Evolutionary conservation across 2,888 invertebrate species (phyloP), one percentile per base, ranked within the genome.

Genomic region (Caenorhabditis plicata): DNA sequence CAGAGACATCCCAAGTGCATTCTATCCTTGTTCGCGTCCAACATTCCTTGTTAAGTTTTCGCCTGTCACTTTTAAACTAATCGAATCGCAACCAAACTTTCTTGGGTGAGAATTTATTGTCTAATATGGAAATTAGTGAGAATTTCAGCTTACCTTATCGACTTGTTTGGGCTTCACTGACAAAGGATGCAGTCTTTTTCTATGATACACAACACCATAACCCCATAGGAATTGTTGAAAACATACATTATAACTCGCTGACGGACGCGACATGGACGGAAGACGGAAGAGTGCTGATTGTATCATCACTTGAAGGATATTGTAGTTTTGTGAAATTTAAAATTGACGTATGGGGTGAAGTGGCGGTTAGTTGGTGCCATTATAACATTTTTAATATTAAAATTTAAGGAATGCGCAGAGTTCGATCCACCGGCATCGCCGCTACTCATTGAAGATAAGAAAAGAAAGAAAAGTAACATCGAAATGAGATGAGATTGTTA

Each of bases 121-220:
- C 32, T 15, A 4, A 15, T 4, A 7, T 11, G 4, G 3, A 11
- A 22, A 38, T 17, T 38, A 8, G 8, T 5, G 4, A 38, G 20
- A 17, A 8, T 54, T 74, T 45, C 32, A 80, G 86, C 11, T 81
- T 89, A 35, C 88, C 88, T 0, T 90, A 89, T 80, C 86, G 95
- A 56, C 87, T 91, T 84, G 84, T 98, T 51, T 90, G 93, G 81
- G 95, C 95, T 0, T 88, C 95, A 13, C 92, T 90, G 19, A 92
- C 94, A 1, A 88, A 89, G 71, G 88, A 89, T 73, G 77, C 82
- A 1, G 87, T 98, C 27, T 85, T 90, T 51, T 83, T 93, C 33
- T 92, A 91, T 80, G 92, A 93, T 78, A 91, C 91, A 0, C 91
- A 92, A 81, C 90, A 91, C 78, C 81, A 84, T 3, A 83, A 86